Percentiles rank a stretch among this genome's conserved stretches.
phyloP scores from a whole-genome alignment of 2,888 invertebrate species.

The Taphrorychus bicolor region DNA sequence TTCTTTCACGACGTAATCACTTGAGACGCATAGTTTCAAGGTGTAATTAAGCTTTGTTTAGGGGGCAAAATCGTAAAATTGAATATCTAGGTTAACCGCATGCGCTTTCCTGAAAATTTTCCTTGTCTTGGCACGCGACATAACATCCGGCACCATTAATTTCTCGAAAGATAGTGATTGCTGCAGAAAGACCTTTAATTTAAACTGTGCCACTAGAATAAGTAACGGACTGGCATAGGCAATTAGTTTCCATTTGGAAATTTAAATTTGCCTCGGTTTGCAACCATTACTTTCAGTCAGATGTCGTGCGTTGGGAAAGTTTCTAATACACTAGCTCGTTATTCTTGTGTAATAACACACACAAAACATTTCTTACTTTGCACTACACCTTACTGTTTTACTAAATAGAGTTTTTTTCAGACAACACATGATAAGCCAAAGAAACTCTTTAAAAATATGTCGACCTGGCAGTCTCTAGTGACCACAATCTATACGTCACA shows the following conservation, averaged over 20 bases:
- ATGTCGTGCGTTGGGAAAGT: background rate
- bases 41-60: background rate
- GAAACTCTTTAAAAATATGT: too few relatives aligned
- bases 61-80: conserved; percentile 1
- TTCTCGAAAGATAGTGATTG: conserved; percentile 13
- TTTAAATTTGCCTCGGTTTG: background rate
- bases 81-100: conserved; percentile 21
- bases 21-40: too few relatives aligned
- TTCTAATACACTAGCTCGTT: too few relatives aligned
- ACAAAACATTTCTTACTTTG: background rate
- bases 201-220: conserved; percentile 12
- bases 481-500: too few relatives aligned
- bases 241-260: conserved; percentile 10
- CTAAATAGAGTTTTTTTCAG: too few relatives aligned
- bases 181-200: conserved; percentile 20
- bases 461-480: too few relatives aligned
- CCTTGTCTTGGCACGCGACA: conserved; percentile 21
- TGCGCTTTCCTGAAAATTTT: conserved; percentile 10
- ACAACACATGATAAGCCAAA: too few relatives aligned
- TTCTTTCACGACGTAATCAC: background rate
- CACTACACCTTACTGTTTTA: too few relatives aligned
- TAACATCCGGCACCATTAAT: conserved; percentile 22
- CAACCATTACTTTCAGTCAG: background rate
- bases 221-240: conserved; percentile 7
- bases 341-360: background rate